phyloP scores from a whole-genome alignment of 2,888 invertebrate genomes.

The Therioaphis trifolii region DNA sequence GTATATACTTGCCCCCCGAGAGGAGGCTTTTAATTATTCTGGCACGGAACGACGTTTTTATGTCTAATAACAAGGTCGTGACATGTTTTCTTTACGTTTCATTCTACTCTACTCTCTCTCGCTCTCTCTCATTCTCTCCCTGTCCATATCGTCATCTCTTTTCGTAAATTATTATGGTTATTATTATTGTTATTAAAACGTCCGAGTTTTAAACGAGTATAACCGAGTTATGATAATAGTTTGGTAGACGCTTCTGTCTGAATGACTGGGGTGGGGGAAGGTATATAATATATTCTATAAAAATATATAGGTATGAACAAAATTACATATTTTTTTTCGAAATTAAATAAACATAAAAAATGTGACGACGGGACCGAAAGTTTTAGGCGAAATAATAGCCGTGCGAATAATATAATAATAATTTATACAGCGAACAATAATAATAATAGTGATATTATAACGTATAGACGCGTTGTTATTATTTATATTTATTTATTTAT shows the following conservation, averaged over 20 bases:
- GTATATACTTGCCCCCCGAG: not conserved
- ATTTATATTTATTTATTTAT: not conserved
- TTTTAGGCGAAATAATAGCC: constrained; percentile 25
- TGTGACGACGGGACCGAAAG: constrained; percentile 8
- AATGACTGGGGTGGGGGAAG: not conserved
- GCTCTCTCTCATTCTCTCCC: no score
- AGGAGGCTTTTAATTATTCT: constrained; percentile 43
- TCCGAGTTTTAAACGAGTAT: constrained; percentile 9
- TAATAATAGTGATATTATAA: not conserved
- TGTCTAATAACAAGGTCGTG: constrained; percentile 40
- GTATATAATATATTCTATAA: no score
- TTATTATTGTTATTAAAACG: constrained; percentile 8
- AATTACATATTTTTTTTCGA: not conserved
- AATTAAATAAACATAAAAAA: constrained; percentile 37
- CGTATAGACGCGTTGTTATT: constrained; percentile 5
- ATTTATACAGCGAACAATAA: constrained; percentile 24
- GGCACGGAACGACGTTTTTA: constrained; percentile 50
- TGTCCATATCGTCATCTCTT: no score
- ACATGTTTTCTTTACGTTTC: constrained; percentile 40
- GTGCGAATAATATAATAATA: constrained; percentile 7
- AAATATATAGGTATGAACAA: not conserved
- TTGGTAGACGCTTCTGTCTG: not conserved
- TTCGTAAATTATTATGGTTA: constrained; percentile 26
- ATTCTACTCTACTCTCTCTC: not conserved
- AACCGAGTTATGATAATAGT: not conserved